Conservation (phyloP, 2,888 invertebrate species). For the Miltochrista miniata region DNA sequence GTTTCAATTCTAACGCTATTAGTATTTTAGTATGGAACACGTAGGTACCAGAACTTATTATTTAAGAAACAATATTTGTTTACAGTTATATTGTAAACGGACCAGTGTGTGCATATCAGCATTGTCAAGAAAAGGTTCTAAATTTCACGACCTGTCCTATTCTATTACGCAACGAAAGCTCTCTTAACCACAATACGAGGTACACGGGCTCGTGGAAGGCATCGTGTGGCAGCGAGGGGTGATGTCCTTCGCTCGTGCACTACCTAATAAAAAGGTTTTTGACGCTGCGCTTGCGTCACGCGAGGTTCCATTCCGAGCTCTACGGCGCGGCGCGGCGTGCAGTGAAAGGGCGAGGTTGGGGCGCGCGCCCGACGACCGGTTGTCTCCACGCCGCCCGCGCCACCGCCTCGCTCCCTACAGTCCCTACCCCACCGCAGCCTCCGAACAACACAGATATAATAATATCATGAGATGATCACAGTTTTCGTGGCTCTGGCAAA, state of each 20-base stretch:
- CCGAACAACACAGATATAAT: constrained; percentile 31
- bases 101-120: too few species aligned
- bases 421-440: constrained; percentile 14
- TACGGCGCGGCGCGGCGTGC: constrained; percentile 13
- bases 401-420: constrained; percentile 17
- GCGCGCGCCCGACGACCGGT: constrained; percentile 49
- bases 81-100: too few species aligned
- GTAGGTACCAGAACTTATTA: too few species aligned
- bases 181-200: constrained; percentile 26
- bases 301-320: constrained; percentile 21
- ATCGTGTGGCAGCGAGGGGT: constrained; percentile 23
- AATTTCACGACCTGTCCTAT: constrained; percentile 10
- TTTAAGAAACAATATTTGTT: too few species aligned
- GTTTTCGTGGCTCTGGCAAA: too few species aligned
- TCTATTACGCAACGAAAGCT: constrained; percentile 33
- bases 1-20: too few species aligned
- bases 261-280: constrained; percentile 62
- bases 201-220: neutral
- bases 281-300: constrained; percentile 39
- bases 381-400: constrained; percentile 29
- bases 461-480: constrained; percentile 50
- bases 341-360: constrained; percentile 37
- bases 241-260: constrained; percentile 54
- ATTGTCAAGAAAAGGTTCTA: neutral
- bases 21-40: too few species aligned